phyloP scores from a whole-genome alignment of 2,888 invertebrate genomes.

The Meloe dianella region DNA sequence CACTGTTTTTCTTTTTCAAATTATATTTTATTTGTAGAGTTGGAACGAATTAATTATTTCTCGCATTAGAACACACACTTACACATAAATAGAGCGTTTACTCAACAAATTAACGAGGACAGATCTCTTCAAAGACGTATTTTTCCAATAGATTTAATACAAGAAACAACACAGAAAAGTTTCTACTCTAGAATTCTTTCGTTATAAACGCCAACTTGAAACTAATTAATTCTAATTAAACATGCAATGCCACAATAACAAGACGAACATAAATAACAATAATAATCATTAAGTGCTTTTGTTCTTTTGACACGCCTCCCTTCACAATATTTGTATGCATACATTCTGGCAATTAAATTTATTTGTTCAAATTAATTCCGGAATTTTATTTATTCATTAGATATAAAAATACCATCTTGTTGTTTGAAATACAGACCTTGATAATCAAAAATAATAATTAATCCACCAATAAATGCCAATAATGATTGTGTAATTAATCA shows the following conservation, averaged over 20 bases:
- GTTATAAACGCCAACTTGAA: background rate
- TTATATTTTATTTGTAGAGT: background rate
- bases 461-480: slow-evolving; percentile 2
- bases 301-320: background rate
- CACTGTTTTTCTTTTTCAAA: background rate
- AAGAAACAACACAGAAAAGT: too few relatives aligned
- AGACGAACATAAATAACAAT: background rate
- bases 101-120: background rate
- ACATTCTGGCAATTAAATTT: slow-evolving; percentile 2
- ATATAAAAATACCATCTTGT: background rate
- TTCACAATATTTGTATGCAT: background rate
- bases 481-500: slow-evolving; percentile 1
- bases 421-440: background rate
- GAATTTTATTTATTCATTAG: background rate
- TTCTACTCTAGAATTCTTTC: background rate
- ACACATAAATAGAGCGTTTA: background rate
- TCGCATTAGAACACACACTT: background rate
- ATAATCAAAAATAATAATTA: background rate
- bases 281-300: background rate
- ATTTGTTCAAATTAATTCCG: background rate
- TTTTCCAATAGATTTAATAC: too few relatives aligned
- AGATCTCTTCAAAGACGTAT: too few relatives aligned
- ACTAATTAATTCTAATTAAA: slow-evolving; percentile 7
- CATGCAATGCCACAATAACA: background rate
- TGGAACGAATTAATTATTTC: background rate